Conservation (phyloP, 2,888 invertebrate genomes). For the Buathra laborator region DNA sequence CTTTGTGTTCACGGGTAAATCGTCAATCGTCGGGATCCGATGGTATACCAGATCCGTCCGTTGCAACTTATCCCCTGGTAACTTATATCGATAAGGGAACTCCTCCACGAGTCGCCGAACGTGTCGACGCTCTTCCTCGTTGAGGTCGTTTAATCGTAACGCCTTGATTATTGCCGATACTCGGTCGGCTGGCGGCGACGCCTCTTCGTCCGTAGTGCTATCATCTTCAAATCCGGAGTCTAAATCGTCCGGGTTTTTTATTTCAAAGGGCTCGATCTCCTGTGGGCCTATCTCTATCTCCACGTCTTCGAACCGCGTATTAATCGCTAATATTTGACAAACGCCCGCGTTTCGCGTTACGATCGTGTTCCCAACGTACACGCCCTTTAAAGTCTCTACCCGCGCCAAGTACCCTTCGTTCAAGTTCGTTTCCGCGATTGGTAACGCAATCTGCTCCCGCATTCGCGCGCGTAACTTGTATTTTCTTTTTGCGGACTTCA, state of each 20-base stretch:
- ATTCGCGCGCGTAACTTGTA: not conserved
- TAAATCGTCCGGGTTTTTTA: too few species aligned
- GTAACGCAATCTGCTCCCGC: not conserved
- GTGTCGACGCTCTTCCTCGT: too few species aligned
- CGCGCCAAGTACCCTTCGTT: not conserved
- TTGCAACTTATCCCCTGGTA: not conserved
- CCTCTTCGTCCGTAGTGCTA: too few species aligned
- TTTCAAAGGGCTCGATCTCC: too few species aligned
- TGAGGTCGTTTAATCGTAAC: too few species aligned
- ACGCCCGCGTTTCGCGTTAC: not conserved
- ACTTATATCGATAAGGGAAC: too few species aligned
- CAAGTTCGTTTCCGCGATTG: not conserved
- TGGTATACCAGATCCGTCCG: conserved; percentile 9
- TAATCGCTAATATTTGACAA: not conserved
- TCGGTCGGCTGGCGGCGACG: too few species aligned
- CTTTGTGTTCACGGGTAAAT: conserved; percentile 23
- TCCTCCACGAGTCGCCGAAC: too few species aligned
- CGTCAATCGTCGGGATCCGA: conserved; percentile 36
- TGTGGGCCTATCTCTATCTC: not conserved
- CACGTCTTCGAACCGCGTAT: not conserved
- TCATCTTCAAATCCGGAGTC: too few species aligned
- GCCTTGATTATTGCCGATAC: too few species aligned
- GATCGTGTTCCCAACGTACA: conserved; percentile 13
- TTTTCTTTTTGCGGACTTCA: too few species aligned
- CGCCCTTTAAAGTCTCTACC: not conserved